phyloP scores from a whole-genome alignment of 2,113 vertebrate genomes.

The Boulengeromyrus knoepffleri region DNA sequence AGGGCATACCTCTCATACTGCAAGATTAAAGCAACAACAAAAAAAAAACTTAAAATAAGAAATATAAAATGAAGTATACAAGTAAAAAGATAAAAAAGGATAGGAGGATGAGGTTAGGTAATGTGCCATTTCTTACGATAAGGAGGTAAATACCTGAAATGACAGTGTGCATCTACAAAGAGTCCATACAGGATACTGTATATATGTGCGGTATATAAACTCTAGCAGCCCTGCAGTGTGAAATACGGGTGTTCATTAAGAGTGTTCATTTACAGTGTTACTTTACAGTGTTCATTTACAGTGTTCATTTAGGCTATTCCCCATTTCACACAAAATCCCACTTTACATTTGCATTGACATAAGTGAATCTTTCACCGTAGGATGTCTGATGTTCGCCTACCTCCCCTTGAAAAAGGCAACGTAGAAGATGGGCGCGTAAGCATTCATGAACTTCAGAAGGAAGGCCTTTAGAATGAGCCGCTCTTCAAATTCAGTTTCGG shows the following conservation, averaged over 20 bases:
- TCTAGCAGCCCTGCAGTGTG: no score
- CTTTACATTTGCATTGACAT: background rate
- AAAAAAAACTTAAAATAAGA: no score
- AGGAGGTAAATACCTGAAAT: no score
- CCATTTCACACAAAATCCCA: background rate
- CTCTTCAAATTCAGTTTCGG: slow-evolving; percentile 86
- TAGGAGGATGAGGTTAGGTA: no score
- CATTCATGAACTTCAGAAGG: slow-evolving; percentile 91
- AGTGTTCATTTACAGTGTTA: background rate
- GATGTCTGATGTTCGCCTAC: slow-evolving; percentile 48
- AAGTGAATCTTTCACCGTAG: background rate
- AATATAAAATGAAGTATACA: no score
- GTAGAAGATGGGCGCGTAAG: slow-evolving; percentile 94
- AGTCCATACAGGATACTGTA: no score
- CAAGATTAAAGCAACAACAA: no score
- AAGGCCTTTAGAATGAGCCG: slow-evolving; percentile 89
- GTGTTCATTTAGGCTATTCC: background rate
- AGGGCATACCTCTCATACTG: background rate
- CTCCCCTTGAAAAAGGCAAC: slow-evolving; percentile 98
- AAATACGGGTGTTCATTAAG: background rate
- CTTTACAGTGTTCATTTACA: no score
- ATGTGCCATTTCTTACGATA: no score
- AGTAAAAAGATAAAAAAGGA: no score
- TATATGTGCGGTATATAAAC: no score
- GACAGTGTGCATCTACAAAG: no score